A percentile compares a stretch with the other conserved stretches of the same genome.
Evolutionary conservation across 2,888 invertebrate species (phyloP).

Genomic region (Sinotaia quadrata): DNA sequence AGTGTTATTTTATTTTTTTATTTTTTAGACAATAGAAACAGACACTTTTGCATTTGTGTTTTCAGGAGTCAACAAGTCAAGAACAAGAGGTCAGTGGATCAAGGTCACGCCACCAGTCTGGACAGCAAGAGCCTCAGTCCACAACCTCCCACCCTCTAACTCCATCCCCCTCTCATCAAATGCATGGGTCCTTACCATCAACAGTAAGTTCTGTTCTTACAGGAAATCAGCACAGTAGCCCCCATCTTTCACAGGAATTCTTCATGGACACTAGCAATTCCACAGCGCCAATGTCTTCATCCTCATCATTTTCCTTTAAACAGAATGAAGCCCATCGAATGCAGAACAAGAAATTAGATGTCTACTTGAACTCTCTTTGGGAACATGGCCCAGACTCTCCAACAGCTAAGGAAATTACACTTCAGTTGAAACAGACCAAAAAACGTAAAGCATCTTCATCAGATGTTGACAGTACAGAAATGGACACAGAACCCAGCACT

Average conservation of each 20-base stretch:
- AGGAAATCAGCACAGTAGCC: slow-evolving; percentile 1
- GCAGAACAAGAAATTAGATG: slow-evolving; percentile 44
- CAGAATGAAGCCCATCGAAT: neutral
- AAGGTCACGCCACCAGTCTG: slow-evolving; percentile 61
- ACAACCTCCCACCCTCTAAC: slow-evolving; percentile 42
- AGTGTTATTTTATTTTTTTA: neutral
- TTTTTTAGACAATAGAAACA: neutral
- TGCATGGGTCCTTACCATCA: neutral
- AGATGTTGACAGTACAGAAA: slow-evolving; percentile 53
- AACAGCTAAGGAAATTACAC: slow-evolving; percentile 32
- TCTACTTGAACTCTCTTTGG: slow-evolving; percentile 56
- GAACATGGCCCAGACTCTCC: slow-evolving; percentile 50
- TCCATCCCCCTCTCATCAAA: slow-evolving; percentile 29
- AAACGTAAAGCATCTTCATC: slow-evolving; percentile 53
- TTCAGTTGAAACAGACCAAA: slow-evolving; percentile 27
- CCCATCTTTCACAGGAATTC: slow-evolving; percentile 20
- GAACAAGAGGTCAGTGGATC: slow-evolving; percentile 50
- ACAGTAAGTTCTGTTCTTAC: neutral
- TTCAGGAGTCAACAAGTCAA: slow-evolving; percentile 64
- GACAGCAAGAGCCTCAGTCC: slow-evolving; percentile 63
- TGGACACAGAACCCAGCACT: slow-evolving; percentile 34
- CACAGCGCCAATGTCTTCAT: neutral
- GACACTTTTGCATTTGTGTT: neutral
- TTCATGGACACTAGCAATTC: neutral
- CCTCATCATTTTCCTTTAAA: neutral